These are phyloP conservation scores for Epicampocera succincta DNA, from an alignment of 2,888 invertebrate genomes.

Conservation along the genomic window DNA sequence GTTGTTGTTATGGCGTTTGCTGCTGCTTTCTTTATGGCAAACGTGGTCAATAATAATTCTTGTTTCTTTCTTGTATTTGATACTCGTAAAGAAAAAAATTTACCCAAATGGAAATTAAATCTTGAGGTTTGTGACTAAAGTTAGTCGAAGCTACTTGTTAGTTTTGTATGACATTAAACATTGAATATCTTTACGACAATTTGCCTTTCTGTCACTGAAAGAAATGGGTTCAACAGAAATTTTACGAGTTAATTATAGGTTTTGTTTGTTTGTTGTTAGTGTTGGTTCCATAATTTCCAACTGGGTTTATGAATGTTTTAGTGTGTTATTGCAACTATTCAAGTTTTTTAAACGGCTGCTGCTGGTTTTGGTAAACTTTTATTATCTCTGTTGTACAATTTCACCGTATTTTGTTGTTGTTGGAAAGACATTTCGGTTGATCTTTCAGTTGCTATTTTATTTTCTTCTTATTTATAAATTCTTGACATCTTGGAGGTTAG, in stretches of 20 bases:
- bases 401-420: constrained; percentile 54
- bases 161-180: background rate
- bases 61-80: constrained; percentile 48
- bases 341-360: constrained; percentile 29
- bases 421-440: constrained; percentile 44
- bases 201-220: constrained; percentile 5
- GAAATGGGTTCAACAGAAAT: background rate
- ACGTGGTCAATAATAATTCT: constrained; percentile 78
- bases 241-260: background rate
- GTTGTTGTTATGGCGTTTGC: constrained; percentile 36
- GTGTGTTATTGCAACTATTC: constrained; percentile 26
- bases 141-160: constrained; percentile 1
- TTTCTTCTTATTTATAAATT: constrained; percentile 11
- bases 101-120: constrained; percentile 36
- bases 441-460: constrained; percentile 25
- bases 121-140: background rate
- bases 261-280: background rate
- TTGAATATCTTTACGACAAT: constrained; percentile 7
- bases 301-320: constrained; percentile 16
- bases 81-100: background rate
- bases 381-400: constrained; percentile 45
- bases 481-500: constrained; percentile 7
- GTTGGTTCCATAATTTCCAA: constrained; percentile 23
- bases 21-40: constrained; percentile 71
- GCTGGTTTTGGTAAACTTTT: constrained; percentile 43